phyloP scores from a whole-genome alignment of 2,113 vertebrate species.

The Cettia cetti region DNA sequence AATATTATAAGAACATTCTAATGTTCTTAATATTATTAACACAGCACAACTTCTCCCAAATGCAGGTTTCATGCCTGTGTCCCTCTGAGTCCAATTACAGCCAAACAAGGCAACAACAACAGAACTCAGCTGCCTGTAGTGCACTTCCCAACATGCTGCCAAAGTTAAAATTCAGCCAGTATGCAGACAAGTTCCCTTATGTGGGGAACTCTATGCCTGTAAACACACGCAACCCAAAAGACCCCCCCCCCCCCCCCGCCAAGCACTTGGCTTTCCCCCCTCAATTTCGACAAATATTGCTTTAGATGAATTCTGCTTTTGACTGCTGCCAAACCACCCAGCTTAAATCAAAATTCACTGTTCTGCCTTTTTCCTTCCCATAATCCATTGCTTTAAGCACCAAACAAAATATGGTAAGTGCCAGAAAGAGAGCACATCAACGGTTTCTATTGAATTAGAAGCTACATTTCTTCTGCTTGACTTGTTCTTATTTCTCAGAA shows the following conservation, averaged over 20 bases:
- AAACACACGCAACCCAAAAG: neutral
- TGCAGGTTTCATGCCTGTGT: neutral
- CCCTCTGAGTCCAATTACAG: neutral
- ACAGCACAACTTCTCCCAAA: neutral
- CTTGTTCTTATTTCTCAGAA: neutral
- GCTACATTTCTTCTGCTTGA: neutral
- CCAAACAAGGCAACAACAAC: neutral
- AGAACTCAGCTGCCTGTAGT: neutral
- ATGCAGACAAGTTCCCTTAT: neutral
- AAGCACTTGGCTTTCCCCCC: too few species aligned
- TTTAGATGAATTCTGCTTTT: neutral
- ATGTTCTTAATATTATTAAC: neutral
- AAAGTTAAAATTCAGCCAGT: neutral
- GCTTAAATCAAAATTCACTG: neutral
- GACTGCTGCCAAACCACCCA: neutral
- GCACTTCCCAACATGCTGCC: neutral
- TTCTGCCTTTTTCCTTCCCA: neutral
- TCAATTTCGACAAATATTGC: neutral
- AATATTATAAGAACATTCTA: neutral
- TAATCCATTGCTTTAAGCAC: neutral
- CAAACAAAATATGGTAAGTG: neutral
- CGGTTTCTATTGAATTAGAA: neutral
- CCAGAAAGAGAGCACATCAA: neutral
- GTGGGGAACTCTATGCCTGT: neutral
- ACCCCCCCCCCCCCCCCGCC: neutral